Percentiles rank a stretch among this genome's conserved stretches.
phyloP scores from a whole-genome alignment of 2,113 vertebrate genomes.

The Scomber japonicus region DNA sequence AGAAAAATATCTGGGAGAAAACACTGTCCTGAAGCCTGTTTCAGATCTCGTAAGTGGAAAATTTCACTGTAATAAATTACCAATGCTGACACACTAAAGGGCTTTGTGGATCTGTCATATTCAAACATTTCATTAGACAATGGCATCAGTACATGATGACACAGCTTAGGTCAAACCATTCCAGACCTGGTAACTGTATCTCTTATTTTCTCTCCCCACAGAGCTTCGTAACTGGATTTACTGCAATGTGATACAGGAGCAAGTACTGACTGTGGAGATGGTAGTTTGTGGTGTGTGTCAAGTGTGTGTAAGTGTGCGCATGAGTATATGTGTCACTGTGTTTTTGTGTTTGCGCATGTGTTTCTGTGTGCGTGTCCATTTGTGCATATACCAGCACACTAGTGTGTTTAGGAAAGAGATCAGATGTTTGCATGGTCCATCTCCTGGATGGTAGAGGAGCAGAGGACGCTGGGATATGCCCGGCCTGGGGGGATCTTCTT shows the following conservation, averaged over 20 bases:
- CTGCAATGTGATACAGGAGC: slow-evolving; percentile 78
- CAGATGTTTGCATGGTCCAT: slow-evolving; percentile 73
- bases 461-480: slow-evolving; percentile 69
- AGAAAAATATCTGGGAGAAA: slow-evolving; percentile 25
- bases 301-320: not conserved
- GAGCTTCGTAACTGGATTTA: slow-evolving; percentile 79
- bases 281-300: slow-evolving; percentile 31
- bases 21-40: slow-evolving; percentile 11
- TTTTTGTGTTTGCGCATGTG: slow-evolving; percentile 17
- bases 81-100: slow-evolving; percentile 53
- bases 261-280: slow-evolving; percentile 58
- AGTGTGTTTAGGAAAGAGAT: slow-evolving; percentile 68
- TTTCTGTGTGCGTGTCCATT: slow-evolving; percentile 18
- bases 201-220: slow-evolving; percentile 68
- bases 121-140: slow-evolving; percentile 77
- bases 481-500: slow-evolving; percentile 72
- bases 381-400: slow-evolving; percentile 35
- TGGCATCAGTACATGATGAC: slow-evolving; percentile 67
- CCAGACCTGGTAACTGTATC: slow-evolving; percentile 79
- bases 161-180: slow-evolving; percentile 79
- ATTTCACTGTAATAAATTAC: slow-evolving; percentile 60
- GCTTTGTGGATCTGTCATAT: slow-evolving; percentile 73
- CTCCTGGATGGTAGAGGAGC: slow-evolving; percentile 61
- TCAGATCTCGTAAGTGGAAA: slow-evolving; percentile 49
- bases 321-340: not conserved